Conservation (phyloP, 2,113 vertebrate species). For the Aphyosemion australe region DNA sequence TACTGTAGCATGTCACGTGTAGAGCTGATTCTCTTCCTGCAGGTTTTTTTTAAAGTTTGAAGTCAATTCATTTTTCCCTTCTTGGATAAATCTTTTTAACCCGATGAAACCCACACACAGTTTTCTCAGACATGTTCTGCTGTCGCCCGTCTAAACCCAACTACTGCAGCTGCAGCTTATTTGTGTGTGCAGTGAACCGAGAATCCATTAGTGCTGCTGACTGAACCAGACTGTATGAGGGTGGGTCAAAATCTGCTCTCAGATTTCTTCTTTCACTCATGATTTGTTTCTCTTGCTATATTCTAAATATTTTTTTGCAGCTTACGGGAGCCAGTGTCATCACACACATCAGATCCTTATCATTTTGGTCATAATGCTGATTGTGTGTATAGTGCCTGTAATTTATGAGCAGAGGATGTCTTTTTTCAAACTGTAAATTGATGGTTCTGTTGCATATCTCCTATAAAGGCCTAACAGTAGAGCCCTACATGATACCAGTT, state of each 20-base stretch:
- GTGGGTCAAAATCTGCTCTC: constrained; percentile 13
- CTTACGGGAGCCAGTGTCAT: neutral
- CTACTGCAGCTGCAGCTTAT: constrained; percentile 50
- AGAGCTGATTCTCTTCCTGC: constrained; percentile 9
- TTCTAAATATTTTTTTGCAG: neutral
- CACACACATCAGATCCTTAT: neutral
- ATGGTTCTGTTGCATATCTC: no score
- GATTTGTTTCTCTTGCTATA: neutral
- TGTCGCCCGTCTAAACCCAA: constrained; percentile 8
- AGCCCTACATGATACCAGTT: no score
- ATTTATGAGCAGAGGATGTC: neutral
- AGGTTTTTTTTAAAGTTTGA: neutral
- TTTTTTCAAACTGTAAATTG: no score
- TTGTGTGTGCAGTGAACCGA: constrained; percentile 52
- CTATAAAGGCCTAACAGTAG: no score
- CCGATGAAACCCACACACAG: neutral
- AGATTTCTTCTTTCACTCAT: neutral
- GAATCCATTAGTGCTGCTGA: constrained; percentile 43
- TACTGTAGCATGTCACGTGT: neutral
- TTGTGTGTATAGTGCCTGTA: neutral
- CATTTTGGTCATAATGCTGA: neutral
- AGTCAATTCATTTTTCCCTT: neutral
- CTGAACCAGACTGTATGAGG: constrained; percentile 26
- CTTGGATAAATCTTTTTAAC: neutral
- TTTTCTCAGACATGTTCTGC: neutral